Base-by-base conservation (phyloP, 2,888 invertebrate genomes). In the Ochlodes sylvanus region DNA sequence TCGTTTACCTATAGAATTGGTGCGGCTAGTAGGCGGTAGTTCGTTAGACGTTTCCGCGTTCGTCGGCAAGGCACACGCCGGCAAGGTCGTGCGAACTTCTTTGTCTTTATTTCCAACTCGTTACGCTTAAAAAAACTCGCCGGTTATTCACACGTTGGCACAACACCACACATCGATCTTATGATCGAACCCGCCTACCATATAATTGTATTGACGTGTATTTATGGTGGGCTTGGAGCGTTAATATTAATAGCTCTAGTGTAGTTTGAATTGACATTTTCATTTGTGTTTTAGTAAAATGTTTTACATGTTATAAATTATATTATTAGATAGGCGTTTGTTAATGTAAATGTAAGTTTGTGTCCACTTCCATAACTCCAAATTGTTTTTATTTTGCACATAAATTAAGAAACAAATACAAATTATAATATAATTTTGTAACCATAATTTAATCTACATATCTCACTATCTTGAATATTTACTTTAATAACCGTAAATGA, bases 41-140 rank as follows among this genome's bases (percentile, higher is more conserved):
- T 82, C 79, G 79, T 84, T 86, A 81, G 85, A 76, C 79, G 79
- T 73, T 81, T 81, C 81, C 81, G 80, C 77, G 78, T 58, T 58
- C 60, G 60, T 47, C 63, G 41, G 54, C 65, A 32, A 57, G 50
- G 34, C 56, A 75, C 80, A 77, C 81, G 82, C 81, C 79, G 71
- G 72, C 90, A 92, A 92, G 91, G 92, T 82, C 90, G 82, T 87
- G 87, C 83, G 89, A 89, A 88, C 88, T 83, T 91, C 92, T 91
- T 91, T 92, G 90, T 92, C 85, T 91, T 79, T 84, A 82, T 83
- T 84, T 81, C 77, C 76, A 80, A 77, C 79, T 77, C 71, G 75
- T 73, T 77, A 75, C 75, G 69, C 68, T 74, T 71, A 71, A 65
- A 75, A 60, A 66, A 66, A 60, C 66, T 68, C 70, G 55, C 72